Evolutionary conservation across 35 echinoderm and acorn worm species (phyloP).

Genomic region (Lytechinus pictus): DNA sequence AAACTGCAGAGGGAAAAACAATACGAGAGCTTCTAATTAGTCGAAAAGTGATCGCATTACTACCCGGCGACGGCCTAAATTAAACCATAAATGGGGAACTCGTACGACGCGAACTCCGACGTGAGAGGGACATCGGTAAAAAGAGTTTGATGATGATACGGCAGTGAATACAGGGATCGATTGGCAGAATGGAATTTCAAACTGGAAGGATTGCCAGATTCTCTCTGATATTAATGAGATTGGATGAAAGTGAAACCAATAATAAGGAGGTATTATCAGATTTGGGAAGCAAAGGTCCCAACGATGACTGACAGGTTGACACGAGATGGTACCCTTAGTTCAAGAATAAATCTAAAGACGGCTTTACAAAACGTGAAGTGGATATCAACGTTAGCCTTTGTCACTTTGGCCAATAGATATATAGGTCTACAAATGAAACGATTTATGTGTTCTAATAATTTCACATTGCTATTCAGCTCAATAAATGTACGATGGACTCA

Average conservation of each 20-base stretch:
- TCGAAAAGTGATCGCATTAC: background rate
- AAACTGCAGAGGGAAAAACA: constrained; percentile 3
- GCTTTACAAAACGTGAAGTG: background rate
- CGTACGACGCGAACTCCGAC: background rate
- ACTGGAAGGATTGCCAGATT: background rate
- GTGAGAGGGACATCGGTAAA: background rate
- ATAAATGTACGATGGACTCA: too few species aligned
- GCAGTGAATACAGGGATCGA: background rate
- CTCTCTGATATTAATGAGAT: constrained; percentile 2
- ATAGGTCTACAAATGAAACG: too few species aligned
- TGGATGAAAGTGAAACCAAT: constrained; percentile 18
- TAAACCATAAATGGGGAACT: background rate
- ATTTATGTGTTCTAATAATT: too few species aligned
- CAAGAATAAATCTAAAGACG: background rate
- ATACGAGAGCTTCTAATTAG: constrained; percentile 11
- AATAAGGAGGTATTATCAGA: constrained; percentile 4
- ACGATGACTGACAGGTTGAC: background rate
- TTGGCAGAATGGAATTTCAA: background rate
- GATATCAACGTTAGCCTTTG: background rate
- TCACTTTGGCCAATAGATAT: background rate
- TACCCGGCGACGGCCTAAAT: background rate
- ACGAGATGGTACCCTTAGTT: background rate
- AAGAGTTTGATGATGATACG: background rate
- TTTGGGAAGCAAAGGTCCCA: background rate
- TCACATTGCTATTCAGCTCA: too few species aligned